phyloP scores from a whole-genome alignment of 2,888 invertebrate genomes.

The Papilio gigon region DNA sequence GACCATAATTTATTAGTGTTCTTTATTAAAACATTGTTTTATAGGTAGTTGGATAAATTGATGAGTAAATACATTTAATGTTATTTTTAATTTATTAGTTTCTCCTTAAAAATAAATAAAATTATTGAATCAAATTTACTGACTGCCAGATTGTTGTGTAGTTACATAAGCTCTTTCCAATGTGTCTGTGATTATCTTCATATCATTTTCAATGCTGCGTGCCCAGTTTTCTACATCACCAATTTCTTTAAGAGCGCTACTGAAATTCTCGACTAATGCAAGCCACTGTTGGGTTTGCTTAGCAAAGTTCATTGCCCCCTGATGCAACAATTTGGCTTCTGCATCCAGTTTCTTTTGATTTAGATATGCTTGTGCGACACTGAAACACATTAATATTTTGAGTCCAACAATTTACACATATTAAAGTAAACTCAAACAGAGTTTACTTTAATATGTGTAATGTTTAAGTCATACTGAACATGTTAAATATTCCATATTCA shows the following conservation, averaged over 20 bases:
- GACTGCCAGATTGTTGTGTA: slow-evolving; percentile 65
- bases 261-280: slow-evolving; percentile 93
- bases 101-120: slow-evolving; percentile 5
- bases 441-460: too few species aligned
- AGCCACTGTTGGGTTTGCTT: slow-evolving; percentile 99
- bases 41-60: too few species aligned
- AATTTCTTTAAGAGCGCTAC: slow-evolving; percentile 95
- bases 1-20: too few species aligned
- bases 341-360: slow-evolving; percentile 99
- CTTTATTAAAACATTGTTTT: slow-evolving; percentile 1
- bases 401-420: neutral
- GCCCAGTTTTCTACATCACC: slow-evolving; percentile 99
- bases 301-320: slow-evolving; percentile 96
- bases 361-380: slow-evolving; percentile 98
- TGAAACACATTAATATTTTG: slow-evolving; percentile 63
- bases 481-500: neutral
- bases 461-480: neutral
- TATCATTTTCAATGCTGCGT: slow-evolving; percentile 96
- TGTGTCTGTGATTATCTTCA: slow-evolving; percentile 95
- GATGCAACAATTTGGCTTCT: slow-evolving; percentile 97
- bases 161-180: slow-evolving; percentile 96
- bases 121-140: slow-evolving; percentile 56
- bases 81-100: neutral
- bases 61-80: neutral
- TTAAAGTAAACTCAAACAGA: neutral